A percentile compares a stretch with the other conserved stretches of the same genome.
These are phyloP conservation scores for Phocides pigmalion DNA, from an alignment of 1,140 invertebrate genomes.

Conservation along the genomic window DNA sequence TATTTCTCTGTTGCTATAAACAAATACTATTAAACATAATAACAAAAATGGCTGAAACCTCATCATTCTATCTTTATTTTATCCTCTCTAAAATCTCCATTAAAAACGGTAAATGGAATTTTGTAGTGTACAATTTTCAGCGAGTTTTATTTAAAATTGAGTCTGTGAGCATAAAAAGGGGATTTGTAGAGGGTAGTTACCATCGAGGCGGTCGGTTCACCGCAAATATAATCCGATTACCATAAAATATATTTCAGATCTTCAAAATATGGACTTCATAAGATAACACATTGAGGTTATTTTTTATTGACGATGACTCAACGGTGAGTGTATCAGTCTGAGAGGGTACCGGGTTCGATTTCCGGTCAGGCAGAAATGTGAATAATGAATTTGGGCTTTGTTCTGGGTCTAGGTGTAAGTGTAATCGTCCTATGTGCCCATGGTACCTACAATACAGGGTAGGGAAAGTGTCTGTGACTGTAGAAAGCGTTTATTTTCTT, in stretches of 20 bases:
- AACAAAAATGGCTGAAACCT: background rate
- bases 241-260: slow-evolving; percentile 26
- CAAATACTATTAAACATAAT: background rate
- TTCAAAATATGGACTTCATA: slow-evolving; percentile 22
- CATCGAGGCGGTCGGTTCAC: slow-evolving; percentile 23
- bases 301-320: too few species aligned
- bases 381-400: too few species aligned
- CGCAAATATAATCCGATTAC: slow-evolving; percentile 28
- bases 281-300: too few species aligned
- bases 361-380: too few species aligned
- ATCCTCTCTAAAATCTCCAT: slow-evolving; percentile 12
- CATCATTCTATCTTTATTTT: background rate
- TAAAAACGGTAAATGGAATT: slow-evolving; percentile 27
- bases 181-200: slow-evolving; percentile 29
- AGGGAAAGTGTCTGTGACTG: too few species aligned
- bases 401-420: too few species aligned
- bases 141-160: slow-evolving; percentile 29
- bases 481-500: too few species aligned
- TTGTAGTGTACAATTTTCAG: slow-evolving; percentile 24
- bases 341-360: too few species aligned
- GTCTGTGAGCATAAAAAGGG: slow-evolving; percentile 25
- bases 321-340: too few species aligned
- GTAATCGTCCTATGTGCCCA: too few species aligned
- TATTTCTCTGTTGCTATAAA: background rate
- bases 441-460: too few species aligned